Evolutionary conservation across 92 coral and sea anemone genomes (phyloP).

Genomic region (Desmophyllum pertusum): DNA sequence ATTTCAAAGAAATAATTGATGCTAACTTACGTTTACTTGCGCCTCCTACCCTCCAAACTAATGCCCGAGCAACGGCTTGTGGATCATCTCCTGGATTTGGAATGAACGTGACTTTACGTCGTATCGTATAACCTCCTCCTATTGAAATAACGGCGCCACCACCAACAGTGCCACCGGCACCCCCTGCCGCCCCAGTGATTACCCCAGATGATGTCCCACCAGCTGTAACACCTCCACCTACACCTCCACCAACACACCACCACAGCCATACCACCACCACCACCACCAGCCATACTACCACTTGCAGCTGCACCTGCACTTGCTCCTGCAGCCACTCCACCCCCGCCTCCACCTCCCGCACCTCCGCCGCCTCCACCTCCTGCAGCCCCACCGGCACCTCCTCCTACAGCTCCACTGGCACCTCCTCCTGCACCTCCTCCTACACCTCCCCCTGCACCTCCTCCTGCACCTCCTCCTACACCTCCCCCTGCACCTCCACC

Average conservation of each 20-base stretch:
- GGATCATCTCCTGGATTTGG: constrained; percentile 30
- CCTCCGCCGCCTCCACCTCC: not conserved
- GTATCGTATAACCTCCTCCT: not conserved
- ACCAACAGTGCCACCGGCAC: no score
- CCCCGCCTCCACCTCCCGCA: not conserved
- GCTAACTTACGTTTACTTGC: constrained; percentile 32
- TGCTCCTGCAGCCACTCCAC: not conserved
- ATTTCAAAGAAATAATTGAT: no score
- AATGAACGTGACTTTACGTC: constrained; percentile 12
- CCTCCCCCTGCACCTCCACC: not conserved
- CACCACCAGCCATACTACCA: not conserved
- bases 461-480: not conserved
- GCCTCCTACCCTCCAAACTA: constrained; percentile 39
- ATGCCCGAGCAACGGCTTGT: constrained; percentile 2
- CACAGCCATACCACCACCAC: not conserved
- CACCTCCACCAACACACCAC: not conserved
- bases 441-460: not conserved
- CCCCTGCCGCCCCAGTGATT: not conserved
- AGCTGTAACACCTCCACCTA: not conserved
- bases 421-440: not conserved
- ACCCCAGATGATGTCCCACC: not conserved
- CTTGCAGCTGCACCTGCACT: not conserved
- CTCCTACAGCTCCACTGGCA: not conserved
- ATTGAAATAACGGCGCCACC: not conserved
- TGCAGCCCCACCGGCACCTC: not conserved